Conservation (phyloP, 2,113 vertebrate genomes). For the Myocastor coypus region DNA sequence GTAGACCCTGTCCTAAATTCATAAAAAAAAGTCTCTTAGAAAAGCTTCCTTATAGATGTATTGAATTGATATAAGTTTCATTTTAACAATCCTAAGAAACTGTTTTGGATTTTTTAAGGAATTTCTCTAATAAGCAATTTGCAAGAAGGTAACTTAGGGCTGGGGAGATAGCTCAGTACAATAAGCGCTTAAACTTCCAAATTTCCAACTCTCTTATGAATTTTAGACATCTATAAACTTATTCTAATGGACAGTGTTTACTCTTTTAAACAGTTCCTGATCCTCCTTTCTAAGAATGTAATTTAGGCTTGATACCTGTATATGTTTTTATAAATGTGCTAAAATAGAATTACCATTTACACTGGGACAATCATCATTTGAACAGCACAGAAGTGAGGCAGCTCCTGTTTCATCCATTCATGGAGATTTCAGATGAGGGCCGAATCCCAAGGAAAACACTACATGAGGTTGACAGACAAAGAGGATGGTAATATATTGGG, state of each 20-base stretch:
- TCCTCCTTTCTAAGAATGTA: background rate
- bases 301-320: background rate
- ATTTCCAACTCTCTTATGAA: background rate
- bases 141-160: background rate
- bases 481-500: background rate
- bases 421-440: background rate
- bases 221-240: background rate
- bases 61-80: background rate
- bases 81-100: background rate
- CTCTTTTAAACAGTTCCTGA: background rate
- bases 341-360: background rate
- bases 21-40: background rate
- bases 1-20: too few relatives aligned
- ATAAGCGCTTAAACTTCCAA: background rate
- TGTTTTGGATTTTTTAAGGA: background rate
- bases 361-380: background rate
- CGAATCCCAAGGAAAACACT: background rate
- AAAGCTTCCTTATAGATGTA: background rate
- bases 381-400: background rate
- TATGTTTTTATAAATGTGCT: background rate
- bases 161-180: background rate
- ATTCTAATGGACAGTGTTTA: background rate
- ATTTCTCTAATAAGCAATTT: background rate
- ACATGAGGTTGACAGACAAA: background rate
- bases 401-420: background rate